A percentile compares a stretch with the other conserved stretches of the same genome.
Evolutionary conservation across 2,888 invertebrate genomes (phyloP).

Genomic region (Sarcophaga rosellei): DNA sequence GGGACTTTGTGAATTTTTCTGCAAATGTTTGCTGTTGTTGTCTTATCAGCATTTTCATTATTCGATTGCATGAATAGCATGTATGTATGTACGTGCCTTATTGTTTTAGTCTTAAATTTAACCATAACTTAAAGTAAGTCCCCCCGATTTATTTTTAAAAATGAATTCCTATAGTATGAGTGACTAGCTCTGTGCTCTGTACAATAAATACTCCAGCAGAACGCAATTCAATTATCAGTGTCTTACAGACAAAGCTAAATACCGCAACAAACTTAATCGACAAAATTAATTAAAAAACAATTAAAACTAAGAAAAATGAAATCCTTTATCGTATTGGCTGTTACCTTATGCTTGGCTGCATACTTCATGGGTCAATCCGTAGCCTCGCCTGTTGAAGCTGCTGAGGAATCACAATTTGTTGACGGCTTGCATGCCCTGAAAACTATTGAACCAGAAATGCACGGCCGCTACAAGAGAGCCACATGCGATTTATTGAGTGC

Average conservation of each 20-base stretch:
- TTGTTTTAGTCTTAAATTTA: not conserved
- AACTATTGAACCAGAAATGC: constrained; percentile 55
- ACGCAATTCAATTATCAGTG: constrained; percentile 1
- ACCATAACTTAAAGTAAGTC: constrained; percentile 27
- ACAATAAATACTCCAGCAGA: constrained; percentile 14
- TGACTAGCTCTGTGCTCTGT: not conserved
- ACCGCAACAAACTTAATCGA: not conserved
- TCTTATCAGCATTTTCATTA: not conserved
- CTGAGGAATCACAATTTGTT: constrained; percentile 30
- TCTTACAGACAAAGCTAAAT: not conserved
- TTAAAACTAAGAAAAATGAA: constrained; percentile 69
- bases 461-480: constrained; percentile 78
- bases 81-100: not conserved
- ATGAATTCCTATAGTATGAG: not conserved
- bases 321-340: constrained; percentile 57
- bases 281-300: not conserved
- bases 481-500: constrained; percentile 81
- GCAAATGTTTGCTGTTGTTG: not conserved
- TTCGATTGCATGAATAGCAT: not conserved
- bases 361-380: constrained; percentile 54
- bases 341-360: constrained; percentile 59
- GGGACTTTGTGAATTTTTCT: too few relatives aligned
- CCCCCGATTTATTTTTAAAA: constrained; percentile 26
- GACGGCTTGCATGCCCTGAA: constrained; percentile 53
- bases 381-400: constrained; percentile 47